Percentiles rank a stretch among this genome's conserved stretches.
phyloP scores from a whole-genome alignment of 1,140 invertebrate genomes.

The Olivierus martensii region DNA sequence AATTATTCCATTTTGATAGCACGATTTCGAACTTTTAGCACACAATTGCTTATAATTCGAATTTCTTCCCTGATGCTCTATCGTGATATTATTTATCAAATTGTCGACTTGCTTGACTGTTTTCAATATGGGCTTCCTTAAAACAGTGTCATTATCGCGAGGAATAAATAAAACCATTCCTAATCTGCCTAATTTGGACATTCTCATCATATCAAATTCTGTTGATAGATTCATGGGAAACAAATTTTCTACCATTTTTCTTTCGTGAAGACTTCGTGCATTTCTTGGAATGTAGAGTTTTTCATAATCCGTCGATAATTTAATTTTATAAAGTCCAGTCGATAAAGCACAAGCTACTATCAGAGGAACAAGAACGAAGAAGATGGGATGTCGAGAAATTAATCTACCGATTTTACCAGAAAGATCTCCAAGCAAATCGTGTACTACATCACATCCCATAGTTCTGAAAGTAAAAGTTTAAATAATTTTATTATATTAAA shows the following conservation, averaged over 20 bases:
- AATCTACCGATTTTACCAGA: conserved; percentile 65
- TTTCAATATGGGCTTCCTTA: conserved; percentile 40
- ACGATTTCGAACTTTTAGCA: conserved; percentile 57
- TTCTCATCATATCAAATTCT: conserved; percentile 63
- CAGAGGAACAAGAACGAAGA: conserved; percentile 72
- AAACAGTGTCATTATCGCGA: conserved; percentile 63
- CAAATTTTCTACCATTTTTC: conserved; percentile 55
- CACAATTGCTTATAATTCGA: conserved; percentile 58
- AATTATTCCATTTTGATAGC: conserved; percentile 70
- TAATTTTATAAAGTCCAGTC: too few relatives aligned
- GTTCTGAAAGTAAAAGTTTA: too few relatives aligned
- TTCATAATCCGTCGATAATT: conserved; percentile 68
- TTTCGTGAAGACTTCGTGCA: conserved; percentile 52
- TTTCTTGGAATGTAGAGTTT: conserved; percentile 77
- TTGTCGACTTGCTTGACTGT: too few relatives aligned
- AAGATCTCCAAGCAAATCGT: too few relatives aligned
- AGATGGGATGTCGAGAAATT: conserved; percentile 67
- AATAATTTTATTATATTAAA: too few relatives aligned
- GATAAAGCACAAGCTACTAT: conserved; percentile 40
- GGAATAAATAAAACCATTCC: conserved; percentile 68
- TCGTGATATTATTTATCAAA: too few relatives aligned
- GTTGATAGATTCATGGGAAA: conserved; percentile 82
- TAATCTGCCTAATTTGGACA: conserved; percentile 75
- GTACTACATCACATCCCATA: too few relatives aligned
- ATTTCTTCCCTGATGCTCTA: too few relatives aligned